Base-by-base conservation (phyloP, 2,888 invertebrate species). In the Phoenoteleia sp. region DNA sequence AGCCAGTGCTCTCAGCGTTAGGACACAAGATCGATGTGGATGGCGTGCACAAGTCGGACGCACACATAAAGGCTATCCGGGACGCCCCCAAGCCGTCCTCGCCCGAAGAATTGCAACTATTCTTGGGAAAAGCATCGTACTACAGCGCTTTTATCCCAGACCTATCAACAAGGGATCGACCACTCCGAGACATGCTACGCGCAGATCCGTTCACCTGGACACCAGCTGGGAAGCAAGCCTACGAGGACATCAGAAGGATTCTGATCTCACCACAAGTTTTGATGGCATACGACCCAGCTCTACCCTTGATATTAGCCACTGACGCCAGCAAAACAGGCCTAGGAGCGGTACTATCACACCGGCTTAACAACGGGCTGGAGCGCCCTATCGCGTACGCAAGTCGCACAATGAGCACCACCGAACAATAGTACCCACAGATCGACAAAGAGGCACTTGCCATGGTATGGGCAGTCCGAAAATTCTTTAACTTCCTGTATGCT, bases 11-110 rank as follows among this genome's bases (percentile, higher is more conserved):
- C 7, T 36, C 60, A 19, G 27, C 47, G 21, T 13, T 74, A 21
- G 52, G 74, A 2, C 62, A 74, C 36, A 21, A 25, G 21, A 49
- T 74, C 4, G 74, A 62, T 23, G 47, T 47, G 3, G 25, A 45
- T 11, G 74, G 74, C 11, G n/a, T 74, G 1, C 62, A 74, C 23
- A 74, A 74, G 47, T 74, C 74, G 0, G 74, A 62, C 15, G 36
- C 47, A 23, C 62, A 74, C 39, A 49, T 74, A 4, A 11, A 25
- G 23, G 71, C 71, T 3, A 29, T 71, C 3, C 56, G 56, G 3
- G 45, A 71, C 17, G 39, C 60, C 2, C 49, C 60, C 0, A 42
- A 42, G 7, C 42, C 42, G 15, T 2, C 15, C 3, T 23, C 64
- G 3, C 23, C 62, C 5, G 52, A 74, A 21, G 36, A 62, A 36